These are phyloP conservation scores for Graptemys geographica DNA, from an alignment of 2,797 vertebrate genomes.

Conservation along the genomic window DNA sequence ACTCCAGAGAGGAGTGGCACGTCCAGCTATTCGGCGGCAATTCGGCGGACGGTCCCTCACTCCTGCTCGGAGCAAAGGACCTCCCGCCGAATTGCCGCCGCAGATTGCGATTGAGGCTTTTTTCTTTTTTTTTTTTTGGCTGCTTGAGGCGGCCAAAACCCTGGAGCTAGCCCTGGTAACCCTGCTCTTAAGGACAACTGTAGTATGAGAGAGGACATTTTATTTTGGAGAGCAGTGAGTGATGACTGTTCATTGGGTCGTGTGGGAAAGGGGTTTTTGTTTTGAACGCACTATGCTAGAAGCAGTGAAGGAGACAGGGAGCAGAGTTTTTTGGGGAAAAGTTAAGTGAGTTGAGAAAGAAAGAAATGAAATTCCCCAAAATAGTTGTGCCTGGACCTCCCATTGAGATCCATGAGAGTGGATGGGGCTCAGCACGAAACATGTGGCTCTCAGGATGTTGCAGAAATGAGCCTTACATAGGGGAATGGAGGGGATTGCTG, in stretches of 20 bases:
- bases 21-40: no score
- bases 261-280: background rate
- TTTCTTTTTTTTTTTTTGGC: no score
- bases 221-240: fast-evolving
- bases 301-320: background rate
- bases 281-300: background rate
- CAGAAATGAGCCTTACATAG: fast-evolving
- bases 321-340: background rate
- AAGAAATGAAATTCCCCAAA: background rate
- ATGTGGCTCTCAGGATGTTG: no score
- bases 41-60: no score
- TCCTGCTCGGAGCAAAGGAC: no score
- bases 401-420: fast-evolving
- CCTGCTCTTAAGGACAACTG: background rate
- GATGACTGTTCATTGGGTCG: background rate
- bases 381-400: background rate
- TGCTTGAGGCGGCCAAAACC: no score
- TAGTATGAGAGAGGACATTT: background rate
- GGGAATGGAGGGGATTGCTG: background rate
- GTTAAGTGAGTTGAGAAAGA: background rate
- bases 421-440: fast-evolving
- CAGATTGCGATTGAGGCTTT: no score
- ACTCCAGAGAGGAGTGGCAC: no score
- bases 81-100: no score
- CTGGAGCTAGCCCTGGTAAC: background rate